Base-by-base conservation (phyloP, 1,140 invertebrate species). In the Brachionus koreanus region DNA sequence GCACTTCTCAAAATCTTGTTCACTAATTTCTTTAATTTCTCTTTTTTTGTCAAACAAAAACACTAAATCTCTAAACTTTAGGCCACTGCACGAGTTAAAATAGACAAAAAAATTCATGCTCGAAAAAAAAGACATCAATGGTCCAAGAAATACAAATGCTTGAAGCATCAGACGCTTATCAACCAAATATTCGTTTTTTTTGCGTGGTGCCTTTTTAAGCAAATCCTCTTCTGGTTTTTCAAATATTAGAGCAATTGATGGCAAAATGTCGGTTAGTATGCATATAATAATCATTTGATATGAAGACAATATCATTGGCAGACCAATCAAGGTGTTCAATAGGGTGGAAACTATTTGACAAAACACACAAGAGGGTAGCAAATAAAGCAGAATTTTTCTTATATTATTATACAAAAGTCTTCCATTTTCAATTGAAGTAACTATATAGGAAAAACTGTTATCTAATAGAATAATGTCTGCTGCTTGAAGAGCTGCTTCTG, bases 381-480 rank as follows among this genome's bases (percentile, higher is more conserved):
- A 43, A 77, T 57, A 77, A 6, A 77, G 16, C n/a, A 57, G 12
- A 37, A 77, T 57, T 77, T 77, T 77, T 61, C 49, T 57, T 0
- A 77, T 57, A 61, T 77, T 77, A 19, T 77, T 10, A 61, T 57
- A 57, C 3, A 77, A 35, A 37, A 77, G 35, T 43, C 74, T 49
- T 37, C 74, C 74, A 5, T 57, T 77, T 61, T 77, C 74, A 37
- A 77, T 77, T 4, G 74, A 57, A 61, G 46, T 57, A 2, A 61
- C 49, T 33, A 77, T 77, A 37, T 57, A 77, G 6, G 74, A 77
- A 77, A 77, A 77, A 39, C 49, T 77, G 23, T 77, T 77, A 19
- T 77, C 74, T 57, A 77, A 16, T 77, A 77, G 37, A 77, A 77
- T 61, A 9, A 77, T 77, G 35, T 77, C 74, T 37, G 46, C 74